phyloP scores from a whole-genome alignment of 2,888 invertebrate species.

The Campaea margaritaria region DNA sequence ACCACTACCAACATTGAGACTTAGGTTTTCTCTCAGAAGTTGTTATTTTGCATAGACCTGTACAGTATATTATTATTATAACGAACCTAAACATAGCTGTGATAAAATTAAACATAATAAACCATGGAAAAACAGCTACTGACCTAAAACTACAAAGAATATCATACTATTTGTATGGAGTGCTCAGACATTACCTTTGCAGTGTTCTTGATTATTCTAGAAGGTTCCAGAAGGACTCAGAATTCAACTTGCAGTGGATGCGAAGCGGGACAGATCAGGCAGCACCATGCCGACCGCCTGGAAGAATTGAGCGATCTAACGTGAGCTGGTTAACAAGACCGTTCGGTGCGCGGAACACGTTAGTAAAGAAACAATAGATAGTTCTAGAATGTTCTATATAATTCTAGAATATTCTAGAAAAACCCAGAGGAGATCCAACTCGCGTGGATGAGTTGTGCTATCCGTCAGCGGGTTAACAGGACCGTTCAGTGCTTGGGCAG shows the following conservation, averaged over 20 bases:
- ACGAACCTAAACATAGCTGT: too few relatives aligned
- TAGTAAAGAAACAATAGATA: neutral
- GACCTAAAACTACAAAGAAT: too few relatives aligned
- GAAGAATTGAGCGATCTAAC: constrained; percentile 72
- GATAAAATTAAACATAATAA: too few relatives aligned
- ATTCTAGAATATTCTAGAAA: neutral
- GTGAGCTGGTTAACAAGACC: constrained; percentile 67
- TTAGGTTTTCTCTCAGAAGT: too few relatives aligned
- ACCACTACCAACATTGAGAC: too few relatives aligned
- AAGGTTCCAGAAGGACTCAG: constrained; percentile 14
- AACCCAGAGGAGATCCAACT: neutral
- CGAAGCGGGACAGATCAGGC: constrained; percentile 85
- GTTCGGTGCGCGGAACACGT: constrained; percentile 52
- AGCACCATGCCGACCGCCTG: constrained; percentile 85
- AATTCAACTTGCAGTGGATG: constrained; percentile 82
- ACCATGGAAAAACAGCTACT: too few relatives aligned
- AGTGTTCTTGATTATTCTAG: neutral
- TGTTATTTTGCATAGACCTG: too few relatives aligned
- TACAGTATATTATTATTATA: neutral
- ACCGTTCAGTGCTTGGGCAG: too few relatives aligned
- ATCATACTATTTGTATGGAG: neutral
- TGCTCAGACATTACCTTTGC: constrained; percentile 4
- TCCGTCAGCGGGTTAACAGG: neutral
- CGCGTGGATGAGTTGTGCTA: neutral
- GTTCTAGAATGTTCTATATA: neutral